These are phyloP conservation scores for Esperia sulphurella DNA, from an alignment of 2,888 invertebrate species.

Conservation along the genomic window DNA sequence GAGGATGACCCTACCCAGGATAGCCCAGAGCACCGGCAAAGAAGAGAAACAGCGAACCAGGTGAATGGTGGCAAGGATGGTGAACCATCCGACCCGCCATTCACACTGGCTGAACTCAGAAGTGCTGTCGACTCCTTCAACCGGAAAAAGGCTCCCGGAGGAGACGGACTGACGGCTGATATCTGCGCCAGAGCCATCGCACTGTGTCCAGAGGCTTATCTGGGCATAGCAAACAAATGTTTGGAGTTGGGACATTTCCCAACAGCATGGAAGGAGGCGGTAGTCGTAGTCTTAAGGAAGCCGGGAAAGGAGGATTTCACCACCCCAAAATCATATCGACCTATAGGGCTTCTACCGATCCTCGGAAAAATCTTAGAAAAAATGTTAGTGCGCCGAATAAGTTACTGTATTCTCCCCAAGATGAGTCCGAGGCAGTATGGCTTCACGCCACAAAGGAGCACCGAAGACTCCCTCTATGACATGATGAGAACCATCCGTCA, in stretches of 20 bases:
- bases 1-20: conserved; percentile 3
- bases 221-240: conserved; percentile 8
- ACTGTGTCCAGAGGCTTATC: background rate
- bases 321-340: conserved; percentile 10
- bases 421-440: conserved; percentile 12
- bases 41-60: background rate
- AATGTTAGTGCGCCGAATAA: conserved; percentile 7
- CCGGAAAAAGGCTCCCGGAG: conserved; percentile 13
- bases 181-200: conserved; percentile 5
- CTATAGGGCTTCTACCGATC: conserved; percentile 13
- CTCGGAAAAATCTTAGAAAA: conserved; percentile 14
- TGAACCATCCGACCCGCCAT: conserved; percentile 6
- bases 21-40: background rate
- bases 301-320: too few relatives aligned
- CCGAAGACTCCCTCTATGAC: conserved; percentile 4
- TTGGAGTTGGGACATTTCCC: too few relatives aligned
- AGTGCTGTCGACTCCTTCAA: background rate
- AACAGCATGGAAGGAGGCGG: too few relatives aligned
- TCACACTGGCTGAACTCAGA: conserved; percentile 6
- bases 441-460: conserved; percentile 12
- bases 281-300: too few relatives aligned
- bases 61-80: background rate
- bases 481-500: conserved; percentile 2
- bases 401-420: conserved; percentile 2
- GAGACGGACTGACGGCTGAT: conserved; percentile 12